Evolutionary conservation across 2,888 invertebrate genomes (phyloP), one percentile per base, ranked within the genome.

Genomic region (Dexiosoma caninum): DNA sequence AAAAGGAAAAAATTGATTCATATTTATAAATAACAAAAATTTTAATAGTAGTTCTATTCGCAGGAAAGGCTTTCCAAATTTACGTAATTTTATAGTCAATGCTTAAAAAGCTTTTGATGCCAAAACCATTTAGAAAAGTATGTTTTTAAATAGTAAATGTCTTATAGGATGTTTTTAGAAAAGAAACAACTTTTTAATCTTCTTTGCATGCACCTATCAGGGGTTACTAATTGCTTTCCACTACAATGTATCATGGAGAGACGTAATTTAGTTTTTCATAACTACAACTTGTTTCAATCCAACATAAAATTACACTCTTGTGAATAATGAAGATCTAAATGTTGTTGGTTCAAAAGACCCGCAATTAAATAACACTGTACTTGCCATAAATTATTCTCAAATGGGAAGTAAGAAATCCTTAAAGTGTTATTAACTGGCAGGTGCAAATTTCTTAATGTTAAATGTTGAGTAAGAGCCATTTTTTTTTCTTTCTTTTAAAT

Each of bases 261-360:
- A 6, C 19, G 1, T 23, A 46, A 21, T 12, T 46, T 23, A 10
- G 9, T 46, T 21, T 9, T 9, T 21, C 19, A 21, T 21, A 46
- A 46, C 27, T 60, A 55, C 19, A 21, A 35, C 12, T 16, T 21
- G n/a, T 12, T 7, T 12, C 12, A 5, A 19, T 12, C 9, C 49
- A 59, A 60, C 19, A 10, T 51, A 10, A 71, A 71, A 71, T 71
- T 71, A 71, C 35, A 42, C 27, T 30, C 19, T 49, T 32, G n/a
- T n/a, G 35, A 55, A 49, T 72, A 71, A 78, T 72, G 67, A 78
- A 78, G 60, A 62, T 72, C 72, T 78, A 78, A 78, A 72, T 74
- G 72, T 23, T 72, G 72, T 72, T 8, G 62, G 4, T 49, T 32
- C 49, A 35, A 46, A 59, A 51, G 40, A 60, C 30, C 44, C 42